Percentiles rank a stretch among this genome's conserved stretches.
Evolutionary conservation across 2,797 vertebrate genomes (phyloP).

Genomic region (Taeniopygia guttata): DNA sequence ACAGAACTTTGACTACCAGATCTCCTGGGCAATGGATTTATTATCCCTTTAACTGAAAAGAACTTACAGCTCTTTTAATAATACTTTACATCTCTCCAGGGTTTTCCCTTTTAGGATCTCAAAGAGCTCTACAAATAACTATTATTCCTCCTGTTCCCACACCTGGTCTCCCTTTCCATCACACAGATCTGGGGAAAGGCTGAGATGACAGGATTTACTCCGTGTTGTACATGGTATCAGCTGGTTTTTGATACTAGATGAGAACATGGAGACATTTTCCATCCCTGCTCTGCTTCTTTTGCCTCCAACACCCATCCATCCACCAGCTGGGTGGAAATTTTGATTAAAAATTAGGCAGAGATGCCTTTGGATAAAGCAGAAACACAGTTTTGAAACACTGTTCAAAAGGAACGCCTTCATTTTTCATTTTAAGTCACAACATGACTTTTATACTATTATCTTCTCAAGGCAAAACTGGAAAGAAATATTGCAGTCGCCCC

Average conservation of each 20-base stretch:
- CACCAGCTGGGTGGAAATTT: neutral
- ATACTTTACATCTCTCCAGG: conserved; percentile 2
- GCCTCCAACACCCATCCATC: neutral
- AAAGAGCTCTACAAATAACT: conserved; percentile 25
- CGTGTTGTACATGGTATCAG: neutral
- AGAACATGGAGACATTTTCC: neutral
- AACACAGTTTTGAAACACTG: neutral
- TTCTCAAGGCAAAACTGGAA: conserved; percentile 16
- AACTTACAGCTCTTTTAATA: conserved; percentile 32
- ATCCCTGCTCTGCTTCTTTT: neutral
- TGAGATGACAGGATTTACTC: neutral
- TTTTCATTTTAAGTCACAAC: conserved; percentile 9
- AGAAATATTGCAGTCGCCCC: neutral
- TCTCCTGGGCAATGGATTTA: conserved; percentile 49
- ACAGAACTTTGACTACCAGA: neutral
- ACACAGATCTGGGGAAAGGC: neutral
- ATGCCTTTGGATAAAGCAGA: neutral
- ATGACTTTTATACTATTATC: neutral
- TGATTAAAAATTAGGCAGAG: neutral
- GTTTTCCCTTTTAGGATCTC: conserved; percentile 25
- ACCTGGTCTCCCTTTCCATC: neutral
- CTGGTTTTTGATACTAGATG: neutral
- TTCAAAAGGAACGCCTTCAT: neutral
- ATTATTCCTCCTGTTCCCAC: neutral
- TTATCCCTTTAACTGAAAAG: conserved; percentile 51